Base-by-base conservation (phyloP, 2,888 invertebrate genomes). In the Thymelicus acteon region DNA sequence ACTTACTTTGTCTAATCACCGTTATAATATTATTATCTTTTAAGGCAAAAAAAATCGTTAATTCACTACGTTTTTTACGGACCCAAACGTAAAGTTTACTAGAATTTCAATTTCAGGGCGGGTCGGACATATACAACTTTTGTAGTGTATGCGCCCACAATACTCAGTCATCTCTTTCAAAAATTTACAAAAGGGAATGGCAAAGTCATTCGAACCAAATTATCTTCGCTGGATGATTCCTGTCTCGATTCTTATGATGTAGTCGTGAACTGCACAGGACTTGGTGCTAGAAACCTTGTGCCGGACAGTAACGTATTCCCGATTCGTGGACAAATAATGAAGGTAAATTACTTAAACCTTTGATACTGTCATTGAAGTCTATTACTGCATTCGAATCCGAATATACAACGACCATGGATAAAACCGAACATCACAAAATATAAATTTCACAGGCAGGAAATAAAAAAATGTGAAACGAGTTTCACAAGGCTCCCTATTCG, bases 201-300 rank as follows among this genome's bases (percentile, higher is more conserved):
- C 0, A 95, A 92, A 76, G 85, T 97, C 6, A 5, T 82, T 3
- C 74, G 76, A 19, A 79, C 77, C 0, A 80, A 79, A 44, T 72
- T 93, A 10, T 73, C 73, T 2, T 88, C 90, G 0, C 72, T 93
- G 0, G 70, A 77, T 0, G 88, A 94, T 12, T 84, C 92, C 64
- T 82, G 96, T 0, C 83, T 95, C 6, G 90, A 94, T 47, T 85
- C 87, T 0, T 96, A 91, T 79, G 96, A 97, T 81, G 92, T 97
- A 0, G 90, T 98, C n/a, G 94, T 98, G 58, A 98, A 98, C 84
- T 98, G 98, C 77, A 94, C 95, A 0, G 98, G 97, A 2, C 80
- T 98, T 0, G 95, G 95, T 0, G 95, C 97, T 0, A 91, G 92
- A 75, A 75, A 91, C 8, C 84, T 98, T 0, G 94, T 95, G 0